phyloP scores from a whole-genome alignment of 1,140 invertebrate species.

The Rhyacophila brunnea region DNA sequence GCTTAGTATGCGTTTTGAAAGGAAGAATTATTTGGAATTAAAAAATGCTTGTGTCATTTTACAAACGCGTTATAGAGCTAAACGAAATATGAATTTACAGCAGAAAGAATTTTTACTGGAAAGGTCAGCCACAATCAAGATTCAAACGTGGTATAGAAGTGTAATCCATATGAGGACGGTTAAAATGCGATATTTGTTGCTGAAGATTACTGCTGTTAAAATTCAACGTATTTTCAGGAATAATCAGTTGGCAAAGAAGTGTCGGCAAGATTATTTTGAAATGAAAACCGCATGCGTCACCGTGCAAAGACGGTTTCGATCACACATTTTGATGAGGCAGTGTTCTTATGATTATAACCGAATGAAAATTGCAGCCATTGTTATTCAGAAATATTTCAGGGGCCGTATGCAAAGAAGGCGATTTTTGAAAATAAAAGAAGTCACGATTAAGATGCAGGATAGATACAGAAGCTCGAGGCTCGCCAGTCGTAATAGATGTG shows the following conservation, averaged over 20 bases:
- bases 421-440: constrained; percentile 40
- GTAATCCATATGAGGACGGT: not conserved
- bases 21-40: constrained; percentile 12
- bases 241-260: not conserved
- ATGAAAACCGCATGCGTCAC: constrained; percentile 36
- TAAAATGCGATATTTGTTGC: constrained; percentile 1
- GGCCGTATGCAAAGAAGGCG: constrained; percentile 38
- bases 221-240: constrained; percentile 3
- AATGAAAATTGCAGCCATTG: constrained; percentile 36
- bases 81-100: not conserved
- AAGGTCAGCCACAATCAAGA: constrained; percentile 30
- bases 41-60: constrained; percentile 1
- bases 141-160: constrained; percentile 24
- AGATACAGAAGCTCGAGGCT: constrained; percentile 33
- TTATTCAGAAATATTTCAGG: constrained; percentile 45
- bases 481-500: constrained; percentile 28
- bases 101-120: constrained; percentile 12
- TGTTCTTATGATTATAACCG: constrained; percentile 40
- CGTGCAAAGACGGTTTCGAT: constrained; percentile 39
- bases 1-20: constrained; percentile 28
- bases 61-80: constrained; percentile 9
- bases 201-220: not conserved
- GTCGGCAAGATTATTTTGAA: constrained; percentile 34
- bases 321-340: constrained; percentile 15
- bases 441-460: constrained; percentile 13